These are phyloP conservation scores for Pontoporia blainvillei DNA, from an alignment of 2,113 vertebrate genomes.

Conservation along the genomic window DNA sequence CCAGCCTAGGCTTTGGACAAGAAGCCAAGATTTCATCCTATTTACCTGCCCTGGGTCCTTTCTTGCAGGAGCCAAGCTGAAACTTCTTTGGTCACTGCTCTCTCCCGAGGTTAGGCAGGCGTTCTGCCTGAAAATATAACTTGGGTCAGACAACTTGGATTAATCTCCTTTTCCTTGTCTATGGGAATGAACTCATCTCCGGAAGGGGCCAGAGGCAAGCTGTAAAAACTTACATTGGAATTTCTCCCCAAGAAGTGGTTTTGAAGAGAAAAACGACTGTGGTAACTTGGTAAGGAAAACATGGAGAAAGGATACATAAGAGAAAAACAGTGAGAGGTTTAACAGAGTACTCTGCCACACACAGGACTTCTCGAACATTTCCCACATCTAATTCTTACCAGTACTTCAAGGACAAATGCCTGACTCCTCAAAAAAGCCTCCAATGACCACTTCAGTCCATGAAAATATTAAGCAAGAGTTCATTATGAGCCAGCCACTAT, in stretches of 20 bases:
- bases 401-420: not conserved
- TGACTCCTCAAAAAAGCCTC: not conserved
- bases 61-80: not conserved
- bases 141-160: not conserved
- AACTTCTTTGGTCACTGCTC: not conserved
- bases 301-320: not conserved
- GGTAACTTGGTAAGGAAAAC: slow-evolving; percentile 19
- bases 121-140: not conserved
- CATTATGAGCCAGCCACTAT: not conserved
- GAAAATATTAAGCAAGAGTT: not conserved
- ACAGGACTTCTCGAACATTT: not conserved
- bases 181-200: slow-evolving; percentile 1
- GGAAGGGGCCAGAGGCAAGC: slow-evolving; percentile 45
- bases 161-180: slow-evolving; percentile 46
- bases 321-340: not conserved
- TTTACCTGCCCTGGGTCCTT: not conserved
- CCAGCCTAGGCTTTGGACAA: not conserved
- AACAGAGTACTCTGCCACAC: not conserved
- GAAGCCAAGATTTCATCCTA: not conserved
- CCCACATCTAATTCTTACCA: not conserved
- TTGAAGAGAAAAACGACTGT: not conserved
- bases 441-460: not conserved
- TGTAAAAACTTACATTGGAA: slow-evolving; percentile 40
- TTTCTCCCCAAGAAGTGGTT: slow-evolving; percentile 66
- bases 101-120: not conserved